Conservation (phyloP, 2,113 vertebrate genomes). For the Leucopternis melanops region DNA sequence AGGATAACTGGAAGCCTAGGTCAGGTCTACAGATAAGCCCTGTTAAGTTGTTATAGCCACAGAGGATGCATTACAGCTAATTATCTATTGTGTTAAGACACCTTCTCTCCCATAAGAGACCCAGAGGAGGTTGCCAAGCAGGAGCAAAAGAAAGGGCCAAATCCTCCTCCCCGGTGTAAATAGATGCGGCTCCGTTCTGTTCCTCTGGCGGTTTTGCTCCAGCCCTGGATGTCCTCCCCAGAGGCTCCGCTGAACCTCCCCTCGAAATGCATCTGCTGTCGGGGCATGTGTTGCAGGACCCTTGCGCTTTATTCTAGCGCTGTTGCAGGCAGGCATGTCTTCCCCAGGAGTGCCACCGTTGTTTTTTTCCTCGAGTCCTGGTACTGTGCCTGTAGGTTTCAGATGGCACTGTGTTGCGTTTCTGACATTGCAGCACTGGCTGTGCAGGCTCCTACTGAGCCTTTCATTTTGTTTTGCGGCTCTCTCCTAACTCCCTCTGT, state of each 20-base stretch:
- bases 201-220: not conserved
- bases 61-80: not conserved
- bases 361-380: not conserved
- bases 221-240: not conserved
- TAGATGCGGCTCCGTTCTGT: fast-evolving
- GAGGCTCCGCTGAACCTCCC: not conserved
- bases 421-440: conserved; percentile 23
- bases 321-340: not conserved
- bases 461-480: conserved; percentile 39
- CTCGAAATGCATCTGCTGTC: not conserved
- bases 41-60: not conserved
- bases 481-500: not conserved
- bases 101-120: not conserved
- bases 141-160: not conserved
- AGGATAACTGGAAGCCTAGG: conserved; percentile 42
- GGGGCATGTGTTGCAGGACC: not conserved
- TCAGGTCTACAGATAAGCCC: not conserved
- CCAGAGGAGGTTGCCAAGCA: not conserved
- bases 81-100: conserved; percentile 8
- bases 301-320: not conserved
- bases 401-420: conserved; percentile 10
- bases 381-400: conserved; percentile 23
- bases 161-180: not conserved
- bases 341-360: not conserved
- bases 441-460: conserved; percentile 16